phyloP scores from a whole-genome alignment of 2,113 vertebrate species.

The Stegostoma tigrinum region DNA sequence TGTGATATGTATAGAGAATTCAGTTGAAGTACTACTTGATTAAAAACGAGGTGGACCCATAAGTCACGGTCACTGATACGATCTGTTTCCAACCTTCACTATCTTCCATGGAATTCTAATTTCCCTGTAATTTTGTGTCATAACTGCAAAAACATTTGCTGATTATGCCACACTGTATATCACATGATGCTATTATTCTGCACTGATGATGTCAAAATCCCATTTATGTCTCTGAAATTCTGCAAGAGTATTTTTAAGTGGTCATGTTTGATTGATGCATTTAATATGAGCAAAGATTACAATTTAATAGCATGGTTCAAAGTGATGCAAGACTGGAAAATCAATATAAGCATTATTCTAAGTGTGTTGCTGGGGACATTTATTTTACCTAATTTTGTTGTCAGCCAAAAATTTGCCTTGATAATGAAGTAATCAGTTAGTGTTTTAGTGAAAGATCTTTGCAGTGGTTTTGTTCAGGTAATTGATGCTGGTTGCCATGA shows the following conservation, averaged over 20 bases:
- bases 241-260: not conserved
- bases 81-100: not conserved
- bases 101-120: not conserved
- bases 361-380: not conserved
- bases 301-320: not conserved
- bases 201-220: not conserved
- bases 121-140: conserved; percentile 18
- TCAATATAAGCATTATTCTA: not conserved
- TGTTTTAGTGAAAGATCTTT: not conserved
- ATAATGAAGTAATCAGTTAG: not conserved
- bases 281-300: not conserved
- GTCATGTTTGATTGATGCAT: not conserved
- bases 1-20: not conserved
- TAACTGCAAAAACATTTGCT: not conserved
- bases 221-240: not conserved
- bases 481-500: not conserved
- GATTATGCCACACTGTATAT: not conserved
- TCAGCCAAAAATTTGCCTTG: not conserved
- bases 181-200: not conserved
- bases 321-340: not conserved
- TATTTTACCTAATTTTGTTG: not conserved
- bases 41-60: not conserved
- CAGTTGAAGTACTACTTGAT: not conserved
- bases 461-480: not conserved
- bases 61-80: not conserved